Base-by-base conservation (phyloP, 2,888 invertebrate species). In the Drosophila glabriapex region DNA sequence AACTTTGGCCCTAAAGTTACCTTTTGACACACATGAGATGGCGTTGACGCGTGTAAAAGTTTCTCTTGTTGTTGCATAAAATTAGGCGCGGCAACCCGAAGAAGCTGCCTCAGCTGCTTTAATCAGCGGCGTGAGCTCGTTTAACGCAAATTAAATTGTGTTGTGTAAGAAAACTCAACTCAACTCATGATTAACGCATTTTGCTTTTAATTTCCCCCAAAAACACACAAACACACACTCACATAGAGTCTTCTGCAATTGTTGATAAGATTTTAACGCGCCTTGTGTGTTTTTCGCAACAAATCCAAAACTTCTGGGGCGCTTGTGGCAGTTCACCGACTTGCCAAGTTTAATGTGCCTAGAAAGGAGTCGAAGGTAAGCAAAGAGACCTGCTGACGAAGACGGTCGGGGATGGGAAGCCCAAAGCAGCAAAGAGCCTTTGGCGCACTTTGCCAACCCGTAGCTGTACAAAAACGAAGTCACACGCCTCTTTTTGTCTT, bases 181-280 rank as follows among this genome's bases (percentile, higher is more conserved):
- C 76, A 56, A 77, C 81, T 73, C 78, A 82, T 91, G 87, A 91
- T 89, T 91, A 87, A 80, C 87, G 90, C 75, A 84, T 83, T 90
- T 87, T 87, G 74, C 78, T 89, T 86, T 90, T 87, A 89, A 87
- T 87, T 87, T 90, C 80, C 76, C 68, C 49, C 55, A 67, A 73
- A 75, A 29, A 74, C 50, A 84, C 53, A 60, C 59, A 53, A 58
- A 63, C 68, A 72, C 63, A 61, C 65, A 72, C 43, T 71, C 46
- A 39, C 49, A 56, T 35, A 43, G 19, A 54, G 62, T 53, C 68
- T 71, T 54, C 70, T 87, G 85, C 70, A 72, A 69, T 78, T 85
- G 78, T 73, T 90, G 90, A 90, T 90, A 85, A 90, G 90, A 90
- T 85, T 85, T 90, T 90, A 89, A 85, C 83, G 83, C 86, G 83